Conservation (phyloP, 1,140 invertebrate species). For the Dinothrombium tinctorium region DNA sequence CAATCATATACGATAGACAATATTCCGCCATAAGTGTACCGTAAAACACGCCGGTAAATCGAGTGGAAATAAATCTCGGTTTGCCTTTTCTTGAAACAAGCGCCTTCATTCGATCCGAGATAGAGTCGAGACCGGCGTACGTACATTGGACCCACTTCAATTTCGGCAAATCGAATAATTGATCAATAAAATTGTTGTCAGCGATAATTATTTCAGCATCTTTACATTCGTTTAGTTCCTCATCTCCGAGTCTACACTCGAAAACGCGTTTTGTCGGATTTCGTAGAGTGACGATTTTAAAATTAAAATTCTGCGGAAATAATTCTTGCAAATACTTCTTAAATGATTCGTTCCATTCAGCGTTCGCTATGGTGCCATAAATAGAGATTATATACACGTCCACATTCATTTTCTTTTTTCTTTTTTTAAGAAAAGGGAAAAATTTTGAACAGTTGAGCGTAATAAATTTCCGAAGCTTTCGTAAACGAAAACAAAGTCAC, state of each 20-base stretch:
- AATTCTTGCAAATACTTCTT: too few relatives aligned
- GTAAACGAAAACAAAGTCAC: too few relatives aligned
- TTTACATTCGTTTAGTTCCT: background rate
- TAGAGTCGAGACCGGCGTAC: slow-evolving; percentile 1
- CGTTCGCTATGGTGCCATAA: too few relatives aligned
- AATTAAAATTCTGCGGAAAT: too few relatives aligned
- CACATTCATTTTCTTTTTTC: too few relatives aligned
- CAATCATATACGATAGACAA: slow-evolving; percentile 1
- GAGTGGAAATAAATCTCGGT: background rate
- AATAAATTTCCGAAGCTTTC: too few relatives aligned
- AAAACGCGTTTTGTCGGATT: too few relatives aligned
- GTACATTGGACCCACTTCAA: slow-evolving; percentile 1
- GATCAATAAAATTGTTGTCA: background rate
- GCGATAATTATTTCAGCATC: slow-evolving; percentile 1
- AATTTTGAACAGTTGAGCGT: too few relatives aligned
- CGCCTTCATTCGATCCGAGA: background rate
- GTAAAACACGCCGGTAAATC: background rate
- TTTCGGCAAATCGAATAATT: background rate
- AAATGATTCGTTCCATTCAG: too few relatives aligned
- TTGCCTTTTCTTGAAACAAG: background rate
- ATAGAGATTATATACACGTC: too few relatives aligned
- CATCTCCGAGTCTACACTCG: background rate
- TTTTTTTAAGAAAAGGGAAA: too few relatives aligned
- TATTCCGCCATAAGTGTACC: background rate
- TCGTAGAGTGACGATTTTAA: too few relatives aligned